phyloP scores from a whole-genome alignment of 2,888 invertebrate genomes.

The Tetragnatha montana region DNA sequence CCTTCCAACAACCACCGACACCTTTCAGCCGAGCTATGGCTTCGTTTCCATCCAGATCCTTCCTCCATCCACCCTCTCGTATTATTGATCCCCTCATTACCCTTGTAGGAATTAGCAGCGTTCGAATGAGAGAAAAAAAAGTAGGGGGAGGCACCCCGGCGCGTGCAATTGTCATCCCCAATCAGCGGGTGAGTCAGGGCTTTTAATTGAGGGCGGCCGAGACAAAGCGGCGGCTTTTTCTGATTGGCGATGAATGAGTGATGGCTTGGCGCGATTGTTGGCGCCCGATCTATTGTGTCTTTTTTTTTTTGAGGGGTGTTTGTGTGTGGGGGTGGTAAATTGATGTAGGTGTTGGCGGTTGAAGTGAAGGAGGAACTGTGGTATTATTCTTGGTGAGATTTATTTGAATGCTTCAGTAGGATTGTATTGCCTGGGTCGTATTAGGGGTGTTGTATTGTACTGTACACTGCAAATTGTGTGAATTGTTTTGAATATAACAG shows the following conservation, averaged over 20 bases:
- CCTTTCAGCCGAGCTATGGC: background rate
- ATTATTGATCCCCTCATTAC: background rate
- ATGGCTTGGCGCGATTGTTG: background rate
- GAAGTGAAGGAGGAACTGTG: background rate
- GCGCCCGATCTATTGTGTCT: no score
- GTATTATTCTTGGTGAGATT: background rate
- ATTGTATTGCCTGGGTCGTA: no score
- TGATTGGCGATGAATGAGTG: constrained; percentile 4
- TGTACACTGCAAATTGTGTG: background rate
- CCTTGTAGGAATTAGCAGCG: background rate
- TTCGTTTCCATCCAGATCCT: background rate
- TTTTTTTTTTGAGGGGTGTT: background rate
- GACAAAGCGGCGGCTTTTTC: constrained; percentile 4
- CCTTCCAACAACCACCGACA: no score
- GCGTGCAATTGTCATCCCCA: constrained; percentile 28
- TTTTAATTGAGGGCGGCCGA: background rate
- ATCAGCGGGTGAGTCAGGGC: constrained; percentile 41
- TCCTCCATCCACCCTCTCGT: constrained; percentile 7
- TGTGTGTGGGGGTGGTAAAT: background rate
- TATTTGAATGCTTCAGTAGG: no score
- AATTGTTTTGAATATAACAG: no score
- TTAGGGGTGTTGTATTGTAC: no score
- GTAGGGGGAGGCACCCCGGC: constrained; percentile 2
- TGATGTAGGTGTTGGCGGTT: background rate
- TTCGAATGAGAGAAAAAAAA: background rate